A percentile compares a stretch with the other conserved stretches of the same genome.
phyloP scores from a whole-genome alignment of 2,797 vertebrate genomes.

The Todus mexicanus region DNA sequence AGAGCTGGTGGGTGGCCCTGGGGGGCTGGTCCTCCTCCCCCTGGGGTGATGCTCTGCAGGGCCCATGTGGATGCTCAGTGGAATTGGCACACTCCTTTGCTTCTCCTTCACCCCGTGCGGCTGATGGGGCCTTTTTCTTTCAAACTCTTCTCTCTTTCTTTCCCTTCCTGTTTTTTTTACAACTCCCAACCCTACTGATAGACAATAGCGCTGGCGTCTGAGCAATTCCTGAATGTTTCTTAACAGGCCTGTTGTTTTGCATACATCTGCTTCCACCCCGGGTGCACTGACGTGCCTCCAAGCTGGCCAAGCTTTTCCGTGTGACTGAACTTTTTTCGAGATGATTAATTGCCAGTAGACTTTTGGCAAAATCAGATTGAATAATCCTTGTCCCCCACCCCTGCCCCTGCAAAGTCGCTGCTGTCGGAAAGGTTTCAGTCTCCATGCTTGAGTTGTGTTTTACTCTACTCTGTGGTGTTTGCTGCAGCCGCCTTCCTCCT shows the following conservation, averaged over 20 bases:
- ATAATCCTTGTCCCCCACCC: neutral
- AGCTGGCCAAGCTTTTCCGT: neutral
- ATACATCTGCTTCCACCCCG: conserved; percentile 45
- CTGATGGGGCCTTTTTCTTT: conserved; percentile 49
- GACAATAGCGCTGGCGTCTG: neutral
- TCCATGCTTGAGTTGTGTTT: conserved; percentile 58
- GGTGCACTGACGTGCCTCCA: conserved; percentile 10
- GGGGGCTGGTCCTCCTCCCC: neutral
- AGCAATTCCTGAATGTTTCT: conserved; percentile 45
- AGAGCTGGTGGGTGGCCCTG: neutral
- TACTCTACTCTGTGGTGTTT: conserved; percentile 54
- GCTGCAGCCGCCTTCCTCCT: conserved; percentile 5
- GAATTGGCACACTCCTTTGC: conserved; percentile 67
- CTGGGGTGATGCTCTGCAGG: neutral
- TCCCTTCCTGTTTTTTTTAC: neutral
- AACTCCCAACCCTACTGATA: neutral
- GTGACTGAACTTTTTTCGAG: conserved; percentile 3
- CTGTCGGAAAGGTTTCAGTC: conserved; percentile 53
- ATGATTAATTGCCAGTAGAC: neutral
- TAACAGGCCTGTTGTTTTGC: conserved; percentile 44
- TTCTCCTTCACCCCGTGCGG: conserved; percentile 52
- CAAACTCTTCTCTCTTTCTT: conserved; percentile 17
- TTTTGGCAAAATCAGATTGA: neutral
- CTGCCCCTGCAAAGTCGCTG: neutral
- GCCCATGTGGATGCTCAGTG: conserved; percentile 37